Conservation (phyloP, 2,113 vertebrate genomes). For the Menura novaehollandiae region DNA sequence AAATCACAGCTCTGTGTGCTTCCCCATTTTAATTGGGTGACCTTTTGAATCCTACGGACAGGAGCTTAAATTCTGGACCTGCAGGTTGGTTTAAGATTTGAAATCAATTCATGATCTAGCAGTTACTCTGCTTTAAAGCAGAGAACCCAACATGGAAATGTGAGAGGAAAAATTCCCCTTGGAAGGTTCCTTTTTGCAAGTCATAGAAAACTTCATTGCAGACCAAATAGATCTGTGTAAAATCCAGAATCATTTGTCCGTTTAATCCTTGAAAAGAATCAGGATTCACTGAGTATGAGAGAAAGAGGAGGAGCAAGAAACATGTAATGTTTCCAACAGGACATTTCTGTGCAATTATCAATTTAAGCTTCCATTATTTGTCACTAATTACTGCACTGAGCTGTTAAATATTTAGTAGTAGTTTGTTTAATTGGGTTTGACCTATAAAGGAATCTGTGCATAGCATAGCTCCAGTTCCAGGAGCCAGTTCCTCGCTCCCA, state of each 20-base stretch:
- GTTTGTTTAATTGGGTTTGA: constrained; percentile 75
- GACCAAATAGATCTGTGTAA: neutral
- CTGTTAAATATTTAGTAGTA: constrained; percentile 79
- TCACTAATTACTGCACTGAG: constrained; percentile 67
- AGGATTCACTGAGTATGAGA: constrained; percentile 30
- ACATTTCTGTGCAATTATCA: constrained; percentile 68
- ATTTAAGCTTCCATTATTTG: constrained; percentile 72
- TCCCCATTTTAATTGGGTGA: constrained; percentile 76
- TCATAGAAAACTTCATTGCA: neutral
- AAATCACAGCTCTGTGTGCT: constrained; percentile 65
- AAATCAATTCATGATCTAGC: constrained; percentile 65
- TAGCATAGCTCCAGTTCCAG: neutral
- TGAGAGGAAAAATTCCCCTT: neutral
- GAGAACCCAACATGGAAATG: neutral
- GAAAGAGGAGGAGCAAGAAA: neutral
- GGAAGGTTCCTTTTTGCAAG: neutral
- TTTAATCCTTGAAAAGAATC: constrained; percentile 12
- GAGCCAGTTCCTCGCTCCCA: constrained; percentile 4
- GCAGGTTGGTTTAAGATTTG: constrained; percentile 56
- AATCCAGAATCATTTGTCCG: constrained; percentile 9
- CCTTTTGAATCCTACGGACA: constrained; percentile 71
- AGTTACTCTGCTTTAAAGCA: constrained; percentile 21
- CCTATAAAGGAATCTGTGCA: constrained; percentile 58
- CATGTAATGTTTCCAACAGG: constrained; percentile 5
- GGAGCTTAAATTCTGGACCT: constrained; percentile 71